Conservation (phyloP, 92 coral and sea anemone species). For the Parazoanthus swiftii region DNA sequence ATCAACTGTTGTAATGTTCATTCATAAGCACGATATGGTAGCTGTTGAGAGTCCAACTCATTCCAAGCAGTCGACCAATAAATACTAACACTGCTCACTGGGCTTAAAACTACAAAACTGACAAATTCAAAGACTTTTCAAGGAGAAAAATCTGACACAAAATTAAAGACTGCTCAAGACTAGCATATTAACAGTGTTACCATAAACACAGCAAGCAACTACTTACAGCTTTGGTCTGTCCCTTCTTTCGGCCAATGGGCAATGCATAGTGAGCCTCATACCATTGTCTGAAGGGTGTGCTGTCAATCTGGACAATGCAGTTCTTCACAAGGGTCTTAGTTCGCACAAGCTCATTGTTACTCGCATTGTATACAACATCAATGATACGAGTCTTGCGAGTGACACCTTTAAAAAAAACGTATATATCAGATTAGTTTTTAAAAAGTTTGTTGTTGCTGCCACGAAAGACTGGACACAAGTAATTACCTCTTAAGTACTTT, state of each 20-base stretch:
- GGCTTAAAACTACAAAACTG: too few relatives aligned
- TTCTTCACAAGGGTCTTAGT: conserved; percentile 98
- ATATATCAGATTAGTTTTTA: neutral
- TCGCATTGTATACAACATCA: conserved; percentile 99
- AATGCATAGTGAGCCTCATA: conserved; percentile 87
- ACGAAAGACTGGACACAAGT: too few relatives aligned
- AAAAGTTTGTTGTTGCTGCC: neutral
- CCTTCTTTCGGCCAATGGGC: conserved; percentile 95
- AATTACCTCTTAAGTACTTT: neutral
- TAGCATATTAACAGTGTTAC: neutral
- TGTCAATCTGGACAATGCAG: conserved; percentile 94
- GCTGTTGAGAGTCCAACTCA: too few relatives aligned
- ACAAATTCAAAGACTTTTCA: too few relatives aligned
- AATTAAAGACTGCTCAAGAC: too few relatives aligned
- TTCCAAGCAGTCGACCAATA: too few relatives aligned
- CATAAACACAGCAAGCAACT: neutral
- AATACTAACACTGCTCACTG: too few relatives aligned
- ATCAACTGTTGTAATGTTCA: too few relatives aligned
- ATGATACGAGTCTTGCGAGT: conserved; percentile 97
- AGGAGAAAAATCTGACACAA: too few relatives aligned
- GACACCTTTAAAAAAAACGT: conserved; percentile 51
- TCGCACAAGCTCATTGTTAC: conserved; percentile 97
- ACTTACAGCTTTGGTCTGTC: conserved; percentile 52
- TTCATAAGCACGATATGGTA: too few relatives aligned
- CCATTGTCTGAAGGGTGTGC: conserved; percentile 98